These are phyloP conservation scores for Drosophila mercatorum DNA, from an alignment of 2,888 invertebrate species.

Conservation along the genomic window DNA sequence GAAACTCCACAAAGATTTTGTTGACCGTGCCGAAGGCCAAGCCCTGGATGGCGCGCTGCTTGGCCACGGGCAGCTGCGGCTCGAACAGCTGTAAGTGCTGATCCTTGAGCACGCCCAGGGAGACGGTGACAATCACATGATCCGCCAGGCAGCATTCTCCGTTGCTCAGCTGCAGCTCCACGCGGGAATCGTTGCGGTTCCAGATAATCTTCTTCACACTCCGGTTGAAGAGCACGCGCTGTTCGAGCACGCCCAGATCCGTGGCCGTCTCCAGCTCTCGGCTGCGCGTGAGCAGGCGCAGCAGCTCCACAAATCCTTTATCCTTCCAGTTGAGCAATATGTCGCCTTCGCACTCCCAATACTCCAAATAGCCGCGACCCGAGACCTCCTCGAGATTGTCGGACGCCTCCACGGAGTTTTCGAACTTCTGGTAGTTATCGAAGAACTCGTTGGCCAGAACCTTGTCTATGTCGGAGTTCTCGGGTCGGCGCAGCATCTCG, in stretches of 20 bases:
- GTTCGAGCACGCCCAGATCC: conserved; percentile 82
- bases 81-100: conserved; percentile 83
- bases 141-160: conserved; percentile 85
- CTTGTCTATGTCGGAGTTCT: conserved; percentile 84
- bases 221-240: conserved; percentile 80
- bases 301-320: conserved; percentile 88
- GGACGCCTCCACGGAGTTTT: conserved; percentile 87
- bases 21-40: conserved; percentile 87
- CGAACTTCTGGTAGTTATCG: conserved; percentile 87
- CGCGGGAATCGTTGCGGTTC: conserved; percentile 76
- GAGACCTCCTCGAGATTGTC: conserved; percentile 89
- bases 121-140: conserved; percentile 87
- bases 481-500: conserved; percentile 77
- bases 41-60: conserved; percentile 86
- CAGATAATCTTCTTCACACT: conserved; percentile 76
- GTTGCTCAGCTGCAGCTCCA: conserved; percentile 82
- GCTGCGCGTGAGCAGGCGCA: conserved; percentile 88
- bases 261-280: conserved; percentile 37
- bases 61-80: conserved; percentile 85
- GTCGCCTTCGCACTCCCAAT: conserved; percentile 90
- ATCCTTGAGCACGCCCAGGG: conserved; percentile 88
- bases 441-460: conserved; percentile 86
- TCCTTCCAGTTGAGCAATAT: conserved; percentile 90
- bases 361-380: conserved; percentile 87
- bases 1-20: conserved; percentile 88